Conservation (phyloP, 1,140 invertebrate species). For the Drosophila tropicalis region DNA sequence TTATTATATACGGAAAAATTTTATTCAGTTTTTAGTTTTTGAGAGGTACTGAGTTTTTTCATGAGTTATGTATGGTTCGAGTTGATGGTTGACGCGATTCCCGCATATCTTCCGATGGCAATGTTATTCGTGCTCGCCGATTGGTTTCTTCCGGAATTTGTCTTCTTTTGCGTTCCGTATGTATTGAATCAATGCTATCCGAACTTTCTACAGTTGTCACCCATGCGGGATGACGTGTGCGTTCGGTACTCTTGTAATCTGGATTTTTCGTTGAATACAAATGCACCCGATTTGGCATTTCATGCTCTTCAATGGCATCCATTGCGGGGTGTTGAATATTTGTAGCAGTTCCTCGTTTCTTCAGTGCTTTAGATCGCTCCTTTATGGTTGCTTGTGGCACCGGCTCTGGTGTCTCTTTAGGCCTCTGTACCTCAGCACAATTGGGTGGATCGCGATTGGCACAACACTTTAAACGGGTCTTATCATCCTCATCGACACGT, state of each 20-base stretch:
- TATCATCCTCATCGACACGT: constrained; percentile 23
- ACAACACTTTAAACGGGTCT: neutral
- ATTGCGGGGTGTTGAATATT: too few species aligned
- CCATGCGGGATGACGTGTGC: constrained; percentile 1
- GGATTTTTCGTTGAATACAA: constrained; percentile 8
- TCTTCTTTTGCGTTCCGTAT: neutral
- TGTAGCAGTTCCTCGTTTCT: neutral
- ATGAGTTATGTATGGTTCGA: neutral
- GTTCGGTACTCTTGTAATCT: neutral
- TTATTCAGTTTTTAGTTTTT: neutral
- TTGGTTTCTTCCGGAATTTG: neutral
- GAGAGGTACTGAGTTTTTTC: neutral
- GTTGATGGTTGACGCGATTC: neutral
- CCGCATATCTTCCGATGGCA: too few species aligned
- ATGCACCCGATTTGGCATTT: neutral
- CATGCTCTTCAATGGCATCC: neutral
- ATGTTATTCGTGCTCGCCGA: too few species aligned
- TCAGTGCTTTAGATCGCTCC: neutral
- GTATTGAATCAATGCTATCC: neutral
- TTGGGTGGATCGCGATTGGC: constrained; percentile 23
- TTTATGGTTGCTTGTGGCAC: neutral
- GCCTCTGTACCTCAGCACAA: neutral
- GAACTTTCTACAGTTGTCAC: neutral
- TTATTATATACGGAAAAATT: neutral
- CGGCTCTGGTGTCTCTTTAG: too few species aligned